Conservation (phyloP, 2,113 vertebrate genomes). For the Lycaon pictus region DNA sequence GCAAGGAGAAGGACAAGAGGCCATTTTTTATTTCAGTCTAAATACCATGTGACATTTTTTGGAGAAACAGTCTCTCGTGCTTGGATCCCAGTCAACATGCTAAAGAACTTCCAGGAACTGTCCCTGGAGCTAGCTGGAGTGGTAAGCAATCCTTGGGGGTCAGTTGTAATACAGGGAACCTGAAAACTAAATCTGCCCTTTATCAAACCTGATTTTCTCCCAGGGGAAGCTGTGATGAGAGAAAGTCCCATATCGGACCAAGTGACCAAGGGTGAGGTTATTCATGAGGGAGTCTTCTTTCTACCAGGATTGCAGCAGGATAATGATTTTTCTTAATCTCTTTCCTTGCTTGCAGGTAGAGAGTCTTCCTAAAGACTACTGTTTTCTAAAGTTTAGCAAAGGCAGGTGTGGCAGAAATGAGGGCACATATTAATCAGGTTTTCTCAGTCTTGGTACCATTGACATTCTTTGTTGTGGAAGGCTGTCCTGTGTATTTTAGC, state of each 20-base stretch:
- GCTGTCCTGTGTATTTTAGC: neutral
- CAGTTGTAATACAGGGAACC: neutral
- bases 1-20: constrained; percentile 10
- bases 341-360: neutral
- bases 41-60: constrained; percentile 89
- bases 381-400: constrained; percentile 39
- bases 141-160: constrained; percentile 74
- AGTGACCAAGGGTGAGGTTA: neutral
- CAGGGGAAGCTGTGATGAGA: neutral
- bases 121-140: constrained; percentile 61
- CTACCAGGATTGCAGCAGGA: neutral
- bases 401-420: constrained; percentile 3
- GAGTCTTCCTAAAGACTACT: neutral
- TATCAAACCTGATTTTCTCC: constrained; percentile 56
- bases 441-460: neutral
- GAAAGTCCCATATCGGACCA: neutral
- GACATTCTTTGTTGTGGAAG: neutral
- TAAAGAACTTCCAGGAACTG: constrained; percentile 84
- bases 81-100: constrained; percentile 85
- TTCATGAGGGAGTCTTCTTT: constrained; percentile 9
- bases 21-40: constrained; percentile 82
- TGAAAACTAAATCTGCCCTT: neutral
- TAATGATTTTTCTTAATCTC: constrained; percentile 29
- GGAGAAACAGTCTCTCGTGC: constrained; percentile 85
- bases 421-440: constrained; percentile 9